phyloP scores from a whole-genome alignment of 2,113 vertebrate genomes.

The Oceanites oceanicus region DNA sequence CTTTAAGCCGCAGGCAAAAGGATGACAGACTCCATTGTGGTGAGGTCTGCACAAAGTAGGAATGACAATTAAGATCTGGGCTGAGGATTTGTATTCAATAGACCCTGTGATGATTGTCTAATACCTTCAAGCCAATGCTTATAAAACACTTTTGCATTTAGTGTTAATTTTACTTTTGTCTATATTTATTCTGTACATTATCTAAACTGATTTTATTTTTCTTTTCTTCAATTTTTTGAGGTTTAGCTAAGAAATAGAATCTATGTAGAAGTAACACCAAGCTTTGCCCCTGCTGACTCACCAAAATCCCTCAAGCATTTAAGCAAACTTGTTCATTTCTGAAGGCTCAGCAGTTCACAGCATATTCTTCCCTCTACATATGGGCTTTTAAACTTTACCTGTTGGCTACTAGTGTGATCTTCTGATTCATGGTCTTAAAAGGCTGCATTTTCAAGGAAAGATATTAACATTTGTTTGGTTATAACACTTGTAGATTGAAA shows the following conservation, averaged over 20 bases:
- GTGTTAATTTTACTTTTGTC: not conserved
- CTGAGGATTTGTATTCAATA: not conserved
- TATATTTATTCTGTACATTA: not conserved
- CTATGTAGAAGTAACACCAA: not conserved
- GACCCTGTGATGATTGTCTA: not conserved
- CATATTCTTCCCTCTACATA: not conserved
- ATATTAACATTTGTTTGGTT: not conserved
- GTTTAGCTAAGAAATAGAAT: not conserved
- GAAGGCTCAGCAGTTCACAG: not conserved
- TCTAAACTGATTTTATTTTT: not conserved
- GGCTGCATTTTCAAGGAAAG: not conserved
- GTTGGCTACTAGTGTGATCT: not conserved
- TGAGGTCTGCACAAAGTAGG: not conserved
- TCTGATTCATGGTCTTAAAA: not conserved
- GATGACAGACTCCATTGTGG: not conserved
- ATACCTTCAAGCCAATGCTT: not conserved
- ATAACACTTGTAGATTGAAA: accelerated
- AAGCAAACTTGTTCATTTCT: not conserved
- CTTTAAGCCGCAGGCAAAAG: not conserved
- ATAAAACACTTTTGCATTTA: not conserved
- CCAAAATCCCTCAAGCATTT: not conserved
- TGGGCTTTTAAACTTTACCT: not conserved
- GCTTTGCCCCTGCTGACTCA: not conserved
- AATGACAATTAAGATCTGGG: not conserved
- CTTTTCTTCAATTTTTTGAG: not conserved